Base-by-base conservation (phyloP, 2,797 vertebrate genomes). In the Oreochromis mossambicus region DNA sequence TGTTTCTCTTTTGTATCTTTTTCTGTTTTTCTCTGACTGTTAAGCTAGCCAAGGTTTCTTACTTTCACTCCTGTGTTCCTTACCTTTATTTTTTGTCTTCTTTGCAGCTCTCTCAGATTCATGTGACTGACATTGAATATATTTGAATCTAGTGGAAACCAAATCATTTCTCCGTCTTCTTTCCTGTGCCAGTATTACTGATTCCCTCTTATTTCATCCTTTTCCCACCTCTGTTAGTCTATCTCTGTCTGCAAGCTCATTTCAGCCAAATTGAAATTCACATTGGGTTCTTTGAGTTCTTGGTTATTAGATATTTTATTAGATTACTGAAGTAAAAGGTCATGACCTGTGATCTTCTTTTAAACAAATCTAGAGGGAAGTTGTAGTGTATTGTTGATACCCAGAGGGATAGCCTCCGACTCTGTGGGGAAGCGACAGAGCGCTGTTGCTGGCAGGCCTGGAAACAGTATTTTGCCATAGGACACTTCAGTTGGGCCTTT, bases 61-160 rank as follows among this genome's bases (percentile, higher is more conserved):
- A 15, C 76, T 86, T 77, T 66, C 73, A 8, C 76, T 76, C 51
- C 21, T 29, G 11, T 34, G 46, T 83, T 75, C 15, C 15, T 29
- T 7, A 73, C 41, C 14, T 29, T 48, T 4, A 50, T 32, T 34
- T 50, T 73, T 32, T 50, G 19, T 38, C 50, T 84, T 32, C 29
- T 83, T 8, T 54, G 17, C 15, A 36, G 4, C 52, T 58, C n/a
- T 68, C 4, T 68, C 29, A 73, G 21, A 76, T 66, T 19, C 0
- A 1, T 50, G 26, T 32, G 50, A 82, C 11, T 86, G 58, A 75
- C 80, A 78, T 15, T 58, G 63, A 88, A 82, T 83, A 55, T 52
- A 80, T 85, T 86, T 84, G 29, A 91, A 85, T 50, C 21, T 34
- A 38, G 61, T 52, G n/a, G 8, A 46, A 85, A 81, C 81, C 63